Percentiles rank a stretch among this genome's conserved stretches.
These are phyloP conservation scores for Branchinecta lynchi DNA, from an alignment of 1,140 invertebrate species.

Conservation along the genomic window DNA sequence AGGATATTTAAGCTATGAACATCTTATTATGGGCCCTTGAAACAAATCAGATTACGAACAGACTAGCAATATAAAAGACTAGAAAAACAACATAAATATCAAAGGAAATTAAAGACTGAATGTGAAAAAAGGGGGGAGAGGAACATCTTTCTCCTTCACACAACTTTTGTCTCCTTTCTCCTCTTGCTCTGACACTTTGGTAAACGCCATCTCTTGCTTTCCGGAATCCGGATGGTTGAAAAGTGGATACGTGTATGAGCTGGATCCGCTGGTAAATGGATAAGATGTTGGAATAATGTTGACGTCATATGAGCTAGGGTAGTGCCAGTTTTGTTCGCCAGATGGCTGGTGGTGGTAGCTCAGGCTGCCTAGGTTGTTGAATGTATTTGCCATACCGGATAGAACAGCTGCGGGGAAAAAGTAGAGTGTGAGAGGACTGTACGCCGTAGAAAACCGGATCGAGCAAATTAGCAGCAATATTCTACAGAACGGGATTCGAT, in stretches of 20 bases:
- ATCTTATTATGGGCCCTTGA: no score
- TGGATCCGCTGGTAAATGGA: neutral
- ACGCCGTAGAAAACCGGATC: no score
- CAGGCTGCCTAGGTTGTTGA: neutral
- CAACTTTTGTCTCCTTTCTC: neutral
- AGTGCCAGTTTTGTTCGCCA: neutral
- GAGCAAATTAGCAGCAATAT: no score
- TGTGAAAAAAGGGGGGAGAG: neutral
- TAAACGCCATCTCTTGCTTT: neutral
- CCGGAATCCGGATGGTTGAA: neutral
- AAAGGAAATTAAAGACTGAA: no score
- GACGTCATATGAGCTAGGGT: neutral
- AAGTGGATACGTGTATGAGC: neutral
- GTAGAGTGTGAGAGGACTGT: neutral
- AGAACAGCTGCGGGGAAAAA: neutral
- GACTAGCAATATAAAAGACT: no score
- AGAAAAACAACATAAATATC: no score
- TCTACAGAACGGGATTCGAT: no score
- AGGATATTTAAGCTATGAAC: no score
- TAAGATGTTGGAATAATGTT: neutral
- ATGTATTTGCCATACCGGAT: neutral
- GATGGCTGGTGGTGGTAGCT: neutral
- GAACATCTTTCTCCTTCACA: slow-evolving; percentile 1
- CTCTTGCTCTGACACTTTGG: neutral
- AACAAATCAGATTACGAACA: no score